These are phyloP conservation scores for Scaptomyza tumidula DNA, from an alignment of 2,888 invertebrate species.

Conservation along the genomic window DNA sequence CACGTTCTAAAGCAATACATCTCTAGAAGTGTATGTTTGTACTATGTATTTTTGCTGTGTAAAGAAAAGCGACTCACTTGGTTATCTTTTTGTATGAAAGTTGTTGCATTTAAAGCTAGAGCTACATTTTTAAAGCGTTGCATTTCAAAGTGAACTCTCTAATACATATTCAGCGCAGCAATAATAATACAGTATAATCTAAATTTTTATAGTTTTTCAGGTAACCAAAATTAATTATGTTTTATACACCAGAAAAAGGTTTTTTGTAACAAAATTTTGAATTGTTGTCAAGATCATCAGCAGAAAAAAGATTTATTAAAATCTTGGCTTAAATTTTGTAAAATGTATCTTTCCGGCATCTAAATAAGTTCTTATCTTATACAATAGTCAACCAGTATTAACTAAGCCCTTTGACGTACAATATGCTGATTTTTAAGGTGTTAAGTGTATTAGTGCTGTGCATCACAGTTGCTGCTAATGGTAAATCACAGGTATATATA, in stretches of 20 bases:
- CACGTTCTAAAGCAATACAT: conserved; percentile 2
- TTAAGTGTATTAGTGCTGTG: conserved; percentile 4
- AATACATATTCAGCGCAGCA: not conserved
- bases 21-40: not conserved
- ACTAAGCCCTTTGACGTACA: not conserved
- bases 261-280: not conserved
- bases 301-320: not conserved
- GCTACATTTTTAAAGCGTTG: not conserved
- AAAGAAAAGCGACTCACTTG: conserved; percentile 35
- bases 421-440: conserved; percentile 20
- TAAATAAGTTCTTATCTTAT: not conserved
- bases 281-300: conserved; percentile 29
- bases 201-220: too few species aligned
- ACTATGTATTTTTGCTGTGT: conserved; percentile 5
- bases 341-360: not conserved
- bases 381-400: too few species aligned
- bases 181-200: too few species aligned
- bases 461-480: not conserved
- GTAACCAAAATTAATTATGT: too few species aligned
- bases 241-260: too few species aligned
- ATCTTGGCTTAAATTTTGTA: not conserved
- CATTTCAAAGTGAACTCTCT: not conserved
- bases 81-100: conserved; percentile 21
- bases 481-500: too few species aligned
- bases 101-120: not conserved